Evolutionary conservation across 2,888 invertebrate genomes (phyloP), one percentile per base, ranked within the genome.

Genomic region (Drepanosiphum platanoidis): DNA sequence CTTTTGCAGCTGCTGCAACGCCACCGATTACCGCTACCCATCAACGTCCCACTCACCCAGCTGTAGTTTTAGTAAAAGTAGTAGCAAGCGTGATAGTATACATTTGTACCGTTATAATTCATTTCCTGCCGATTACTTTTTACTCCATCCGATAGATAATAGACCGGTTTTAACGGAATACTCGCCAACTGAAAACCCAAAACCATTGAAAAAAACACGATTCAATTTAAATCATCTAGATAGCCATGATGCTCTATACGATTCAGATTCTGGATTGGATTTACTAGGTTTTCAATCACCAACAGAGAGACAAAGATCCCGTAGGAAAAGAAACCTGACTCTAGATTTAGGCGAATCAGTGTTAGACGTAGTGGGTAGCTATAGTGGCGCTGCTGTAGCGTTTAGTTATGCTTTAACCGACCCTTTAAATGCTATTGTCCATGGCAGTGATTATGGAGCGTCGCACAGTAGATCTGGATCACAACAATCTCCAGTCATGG

Each of bases 371-470:
- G 84, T 75, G 84, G 84, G 84, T 84, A 84, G 84, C 75, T 84
- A 77, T 84, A 84, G 84, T 84, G 75, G 84, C 84, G 80, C 71
- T 86, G 80, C 86, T 74, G 80, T 86, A 86, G 86, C 80, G 64
- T 72, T 66, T 86, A 80, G 80, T 80, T 71, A 75, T 86, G 81
- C 80, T 80, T 80, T 86, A 80, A 78, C 86, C 80, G 82, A 86
- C 71, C 80, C 86, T 74, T 80, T 86, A 81, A 80, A 81, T 86
- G 80, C 86, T 82, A 75, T 86, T 86, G 86, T 81, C 74, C 86
- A 87, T 87, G 87, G 74, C 82, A 88, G 88, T 87, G 88, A 88
- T 83, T 88, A 88, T 86, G 88, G 88, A 78, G 79, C 86, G 15
- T 86, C 86, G n/a, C 79, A 79, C 46, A 74, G 79, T 61, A 86